Base-by-base conservation (phyloP, 2,888 invertebrate species). In the Stegophylla sp. region DNA sequence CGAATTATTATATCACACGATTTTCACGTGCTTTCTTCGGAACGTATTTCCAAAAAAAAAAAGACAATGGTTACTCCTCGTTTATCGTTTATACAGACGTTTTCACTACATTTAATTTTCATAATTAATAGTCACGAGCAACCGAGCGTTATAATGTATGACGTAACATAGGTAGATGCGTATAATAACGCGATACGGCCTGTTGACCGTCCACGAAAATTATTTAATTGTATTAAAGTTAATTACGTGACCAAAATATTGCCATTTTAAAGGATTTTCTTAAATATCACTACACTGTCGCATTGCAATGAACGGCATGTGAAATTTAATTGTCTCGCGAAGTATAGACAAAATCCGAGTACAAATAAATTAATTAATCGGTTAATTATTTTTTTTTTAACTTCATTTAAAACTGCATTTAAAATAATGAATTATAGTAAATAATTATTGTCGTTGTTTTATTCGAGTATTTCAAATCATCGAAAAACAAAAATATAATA, bases 51-150 rank as follows among this genome's bases (percentile, higher is more conserved):
- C n/a, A n/a, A n/a, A 51, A 1, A 0, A 9, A 15, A 67, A 67
- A 67, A 67, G 9, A 28, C 20, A 71, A 71, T 71, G n/a, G 69
- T 53, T 34, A n/a, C n/a, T 34, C 12, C n/a, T 67, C 48, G 28
- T 34, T 34, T 10, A 28, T 34, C 13, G 13, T 34, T 53, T 53
- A n/a, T n/a, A 71, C 7, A 17, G 28, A 61, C 28, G 34, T 28
- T 61, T 61, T 61, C 61, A 61, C 61, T 61, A 61, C 28, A 28
- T 71, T 53, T 13, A 34, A 20, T 71, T n/a, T 12, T 71, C 10
- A 12, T 51, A 34, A 69, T 69, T 69, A 28, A 51, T 28, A 5
- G 69, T 71, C 7, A 51, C 34, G 34, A n/a, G 53, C 51, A 26
- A 26, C 17, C 10, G 13, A 74, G 45, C 45, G 28, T 28, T 72